phyloP scores from a whole-genome alignment of 2,797 vertebrate genomes.

The Oophaga sylvatica region DNA sequence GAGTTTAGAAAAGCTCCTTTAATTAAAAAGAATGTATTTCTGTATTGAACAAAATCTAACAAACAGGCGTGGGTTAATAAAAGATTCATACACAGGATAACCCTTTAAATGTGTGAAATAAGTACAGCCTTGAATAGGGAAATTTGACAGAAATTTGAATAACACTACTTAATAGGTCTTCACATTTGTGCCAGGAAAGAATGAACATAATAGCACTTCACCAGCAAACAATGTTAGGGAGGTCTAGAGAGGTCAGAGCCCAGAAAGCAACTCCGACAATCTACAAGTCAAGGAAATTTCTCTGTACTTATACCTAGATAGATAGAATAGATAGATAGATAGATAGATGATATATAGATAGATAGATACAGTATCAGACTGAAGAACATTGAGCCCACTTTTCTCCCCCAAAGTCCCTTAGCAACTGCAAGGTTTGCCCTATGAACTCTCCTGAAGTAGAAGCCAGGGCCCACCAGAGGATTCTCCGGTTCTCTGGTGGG shows the following conservation, averaged over 20 bases:
- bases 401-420: too few species aligned
- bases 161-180: background rate
- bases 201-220: slow-evolving; percentile 13
- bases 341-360: too few species aligned
- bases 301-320: background rate
- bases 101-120: background rate
- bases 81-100: background rate
- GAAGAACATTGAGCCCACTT: too few species aligned
- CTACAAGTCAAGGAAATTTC: background rate
- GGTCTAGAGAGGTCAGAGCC: background rate
- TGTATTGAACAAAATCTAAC: background rate
- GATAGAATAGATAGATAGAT: too few species aligned
- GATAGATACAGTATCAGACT: too few species aligned
- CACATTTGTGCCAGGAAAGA: slow-evolving; percentile 27
- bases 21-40: background rate
- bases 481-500: too few species aligned
- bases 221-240: slow-evolving; percentile 4
- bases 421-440: too few species aligned
- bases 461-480: too few species aligned
- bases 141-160: slow-evolving; percentile 9
- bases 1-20: background rate
- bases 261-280: background rate
- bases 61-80: background rate
- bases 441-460: too few species aligned
- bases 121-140: background rate